These are phyloP conservation scores for Enteromius fasciolatus DNA, from an alignment of 2,797 vertebrate species.

Conservation along the genomic window DNA sequence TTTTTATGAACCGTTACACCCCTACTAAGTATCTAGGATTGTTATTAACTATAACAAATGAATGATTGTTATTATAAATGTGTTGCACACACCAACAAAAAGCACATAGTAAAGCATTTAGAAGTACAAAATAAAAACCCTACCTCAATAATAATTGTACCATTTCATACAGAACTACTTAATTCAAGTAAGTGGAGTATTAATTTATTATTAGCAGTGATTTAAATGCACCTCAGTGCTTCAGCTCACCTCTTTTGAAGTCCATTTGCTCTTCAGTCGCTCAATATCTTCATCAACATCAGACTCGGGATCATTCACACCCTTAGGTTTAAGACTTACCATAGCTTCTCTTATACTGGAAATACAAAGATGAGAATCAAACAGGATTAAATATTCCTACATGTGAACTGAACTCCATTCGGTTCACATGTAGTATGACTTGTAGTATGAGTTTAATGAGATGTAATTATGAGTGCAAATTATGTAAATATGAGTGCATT, in stretches of 20 bases:
- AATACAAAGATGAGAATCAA: background rate
- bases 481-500: no score
- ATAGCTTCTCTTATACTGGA: constrained; percentile 5
- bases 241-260: constrained; percentile 83
- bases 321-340: background rate
- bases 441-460: background rate
- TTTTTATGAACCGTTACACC: no score
- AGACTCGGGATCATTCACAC: constrained; percentile 61
- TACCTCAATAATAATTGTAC: background rate
- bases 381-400: background rate
- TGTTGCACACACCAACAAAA: background rate
- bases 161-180: background rate
- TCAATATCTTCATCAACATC: constrained; percentile 77
- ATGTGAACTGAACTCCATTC: background rate
- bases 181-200: background rate
- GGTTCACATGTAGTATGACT: background rate
- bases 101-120: background rate
- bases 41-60: background rate
- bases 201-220: background rate
- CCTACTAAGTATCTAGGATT: no score
- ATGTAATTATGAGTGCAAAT: no score
- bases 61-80: no score
- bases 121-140: background rate
- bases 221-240: background rate
- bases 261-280: constrained; percentile 84